Base-by-base conservation (phyloP, 1,140 invertebrate genomes). In the Coelopa frigida region DNA sequence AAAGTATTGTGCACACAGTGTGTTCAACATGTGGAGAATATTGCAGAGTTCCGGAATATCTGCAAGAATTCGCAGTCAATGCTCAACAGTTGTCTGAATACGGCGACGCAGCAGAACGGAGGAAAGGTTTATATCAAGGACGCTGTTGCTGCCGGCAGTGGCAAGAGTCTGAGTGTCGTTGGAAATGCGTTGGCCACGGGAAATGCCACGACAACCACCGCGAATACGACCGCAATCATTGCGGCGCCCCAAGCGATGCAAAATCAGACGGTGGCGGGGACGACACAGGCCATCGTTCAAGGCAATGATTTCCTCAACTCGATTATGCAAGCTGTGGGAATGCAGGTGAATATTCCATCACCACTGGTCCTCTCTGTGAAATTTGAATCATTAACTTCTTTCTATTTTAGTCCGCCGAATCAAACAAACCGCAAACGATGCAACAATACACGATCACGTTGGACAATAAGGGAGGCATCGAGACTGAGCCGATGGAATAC, bases 1-100 rank as follows among this genome's bases (percentile, higher is more conserved):
- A 83, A 83, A 73, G 78, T 80, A 15, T 74, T 84, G 14, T 84
- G 82, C 54, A 72, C 73, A 4, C 73, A 76, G 29, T 84, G 81
- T 55, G 62, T 81, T 24, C 73, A 74, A 50, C 79, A 79, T 50
- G 54, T 83, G 35, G 81, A 84, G 44, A 75, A 70, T 27, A 79
- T 75, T 37, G 75, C 75, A 53, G 73, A 76, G 14, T 82, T 83
- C 56, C 65, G 79, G 44, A 75, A 80, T 48, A 75, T 77, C 11
- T 81, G 80, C 50, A 70, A 77, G 2, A 80, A 73, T 49, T 80
- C 82, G 0, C 80, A 83, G 59, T 71, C 74, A 17, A 83, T 82
- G 79, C 54, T 84, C 4, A 78, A 76, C 44, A 78, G 76, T 26
- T 83, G 81, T 57, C 78, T 82, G 21, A 77, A 78, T 35, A 78